Evolutionary conservation across 2,888 invertebrate genomes (phyloP).

Genomic region (Phania funesta): DNA sequence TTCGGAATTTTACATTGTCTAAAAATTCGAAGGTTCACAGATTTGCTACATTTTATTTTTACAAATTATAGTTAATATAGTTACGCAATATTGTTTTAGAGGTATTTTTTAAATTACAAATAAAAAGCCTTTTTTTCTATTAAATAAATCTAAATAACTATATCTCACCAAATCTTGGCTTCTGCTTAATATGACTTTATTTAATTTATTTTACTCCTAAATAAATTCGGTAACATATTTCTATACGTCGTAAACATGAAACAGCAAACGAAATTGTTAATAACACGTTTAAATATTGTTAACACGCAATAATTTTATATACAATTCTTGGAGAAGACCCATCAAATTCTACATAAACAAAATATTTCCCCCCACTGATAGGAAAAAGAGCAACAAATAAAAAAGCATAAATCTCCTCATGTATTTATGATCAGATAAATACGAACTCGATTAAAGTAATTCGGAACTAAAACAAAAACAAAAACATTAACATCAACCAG

Average conservation of each 20-base stretch:
- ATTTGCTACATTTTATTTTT: too few species aligned
- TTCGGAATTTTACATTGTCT: too few species aligned
- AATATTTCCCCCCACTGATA: slow-evolving; percentile 23
- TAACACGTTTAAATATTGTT: slow-evolving; percentile 56
- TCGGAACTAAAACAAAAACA: slow-evolving; percentile 63
- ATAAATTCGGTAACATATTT: neutral
- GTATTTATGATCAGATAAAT: slow-evolving; percentile 64
- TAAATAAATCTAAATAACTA: too few species aligned
- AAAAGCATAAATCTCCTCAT: slow-evolving; percentile 39
- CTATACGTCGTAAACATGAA: slow-evolving; percentile 34
- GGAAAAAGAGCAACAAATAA: slow-evolving; percentile 8
- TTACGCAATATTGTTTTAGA: too few species aligned
- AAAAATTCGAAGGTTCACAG: too few species aligned
- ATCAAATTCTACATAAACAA: slow-evolving; percentile 48
- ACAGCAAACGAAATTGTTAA: slow-evolving; percentile 37
- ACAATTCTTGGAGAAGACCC: slow-evolving; percentile 62
- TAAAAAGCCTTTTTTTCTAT: too few species aligned
- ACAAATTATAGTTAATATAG: too few species aligned
- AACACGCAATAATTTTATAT: slow-evolving; percentile 61
- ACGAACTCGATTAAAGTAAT: slow-evolving; percentile 58
- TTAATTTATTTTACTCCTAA: neutral
- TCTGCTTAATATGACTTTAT: too few species aligned
- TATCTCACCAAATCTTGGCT: too few species aligned
- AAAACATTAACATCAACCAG: slow-evolving; percentile 20
- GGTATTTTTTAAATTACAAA: too few species aligned